Evolutionary conservation across 1,140 invertebrate species (phyloP).

Genomic region (Drosophila pallidifrons): DNA sequence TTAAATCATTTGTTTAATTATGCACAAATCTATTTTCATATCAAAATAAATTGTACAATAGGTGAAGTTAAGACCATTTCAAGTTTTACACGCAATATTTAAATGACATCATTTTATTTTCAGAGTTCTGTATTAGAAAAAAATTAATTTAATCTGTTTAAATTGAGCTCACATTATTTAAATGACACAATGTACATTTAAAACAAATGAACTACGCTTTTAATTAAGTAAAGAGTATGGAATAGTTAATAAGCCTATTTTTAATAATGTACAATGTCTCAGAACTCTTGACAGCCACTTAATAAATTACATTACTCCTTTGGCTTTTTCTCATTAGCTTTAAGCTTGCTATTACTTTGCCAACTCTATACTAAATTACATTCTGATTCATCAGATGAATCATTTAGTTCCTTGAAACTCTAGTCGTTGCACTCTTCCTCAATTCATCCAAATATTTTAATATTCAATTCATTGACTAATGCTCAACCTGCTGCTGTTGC

Average conservation of each 20-base stretch:
- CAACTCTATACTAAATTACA: neutral
- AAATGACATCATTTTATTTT: neutral
- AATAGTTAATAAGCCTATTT: no score
- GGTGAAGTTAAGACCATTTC: no score
- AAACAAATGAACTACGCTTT: no score
- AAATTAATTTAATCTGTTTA: no score
- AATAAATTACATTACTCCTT: neutral
- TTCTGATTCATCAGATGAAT: conserved; percentile 3
- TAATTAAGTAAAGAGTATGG: no score
- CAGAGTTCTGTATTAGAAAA: no score
- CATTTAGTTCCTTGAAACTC: neutral
- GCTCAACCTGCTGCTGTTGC: neutral
- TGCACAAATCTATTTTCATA: no score
- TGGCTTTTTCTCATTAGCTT: conserved; percentile 4
- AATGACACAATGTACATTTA: no score
- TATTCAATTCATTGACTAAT: neutral
- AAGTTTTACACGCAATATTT: neutral
- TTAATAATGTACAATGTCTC: neutral
- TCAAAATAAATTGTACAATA: no score
- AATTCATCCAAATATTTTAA: conserved; percentile 7
- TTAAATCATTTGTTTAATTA: no score
- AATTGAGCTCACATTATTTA: no score
- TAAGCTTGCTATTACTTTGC: neutral
- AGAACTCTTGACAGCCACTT: no score
- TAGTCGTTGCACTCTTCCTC: neutral